Base-by-base conservation (phyloP, 2,113 vertebrate genomes). In the Corythornis cristatus region DNA sequence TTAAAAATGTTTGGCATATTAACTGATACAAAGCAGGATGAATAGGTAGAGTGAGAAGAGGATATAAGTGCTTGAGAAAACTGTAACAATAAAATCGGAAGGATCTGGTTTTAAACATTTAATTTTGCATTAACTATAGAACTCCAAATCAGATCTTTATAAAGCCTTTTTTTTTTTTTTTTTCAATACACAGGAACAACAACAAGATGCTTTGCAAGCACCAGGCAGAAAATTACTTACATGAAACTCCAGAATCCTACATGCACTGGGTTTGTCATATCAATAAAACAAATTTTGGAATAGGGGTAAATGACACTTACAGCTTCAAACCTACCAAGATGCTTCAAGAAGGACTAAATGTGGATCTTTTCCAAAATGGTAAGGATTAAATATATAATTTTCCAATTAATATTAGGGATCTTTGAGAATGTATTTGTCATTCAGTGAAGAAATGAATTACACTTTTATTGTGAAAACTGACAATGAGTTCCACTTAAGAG, bases 321-420 rank as follows among this genome's bases (percentile, higher is more conserved):
- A 92, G 85, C 33, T 98, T 98, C 93, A 93, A n/a, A 77, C 88
- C 97, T 6, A 88, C 95, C 28, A 56, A 83, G 43, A 25, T 37
- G 4, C 91, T 98, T 89, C 84, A 75, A 20, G 15, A 45, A 37
- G 83, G 97, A 75, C 64, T 96, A 71, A 40, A 45, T 2, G 61
- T 98, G 12, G 58, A 62, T 9, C 95, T 98, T 93, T 54, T 92
- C 50, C 89, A 96, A n/a, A 97, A 95, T 3, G 96, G 98, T 98
- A 94, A 98, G 98, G 15, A 46, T 80, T 74, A 60, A 56, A 56
- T 28, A n/a, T 62, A 40, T 60, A 3, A 5, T 78, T 43, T 73
- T 48, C 8, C 15, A 56, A 28, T 60, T 9, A 53, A 28, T 88
- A 23, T 37, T 31, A 66, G 37, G 18, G 11, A 65, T 48, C 54